Evolutionary conservation across 2,888 invertebrate genomes (phyloP).

Genomic region (Drosophila anomelani): DNA sequence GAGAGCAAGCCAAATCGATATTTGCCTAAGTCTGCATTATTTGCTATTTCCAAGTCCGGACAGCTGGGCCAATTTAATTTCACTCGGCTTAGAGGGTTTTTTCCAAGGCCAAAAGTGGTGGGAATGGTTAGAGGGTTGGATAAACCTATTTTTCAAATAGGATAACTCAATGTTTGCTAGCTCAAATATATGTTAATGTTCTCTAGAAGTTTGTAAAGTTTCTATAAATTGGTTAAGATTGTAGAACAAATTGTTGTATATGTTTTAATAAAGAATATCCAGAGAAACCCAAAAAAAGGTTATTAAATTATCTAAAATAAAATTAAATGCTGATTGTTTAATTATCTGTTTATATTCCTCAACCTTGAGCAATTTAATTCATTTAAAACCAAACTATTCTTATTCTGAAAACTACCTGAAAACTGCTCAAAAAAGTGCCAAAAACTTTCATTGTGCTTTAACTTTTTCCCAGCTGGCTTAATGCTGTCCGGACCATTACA

Average conservation of each 20-base stretch:
- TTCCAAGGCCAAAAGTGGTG: not conserved
- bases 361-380: not conserved
- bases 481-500: slow-evolving; percentile 31
- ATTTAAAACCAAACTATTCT: not conserved
- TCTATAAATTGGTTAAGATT: not conserved
- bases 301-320: no score
- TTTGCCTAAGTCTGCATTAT: slow-evolving; percentile 33
- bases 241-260: no score
- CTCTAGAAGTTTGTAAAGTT: not conserved
- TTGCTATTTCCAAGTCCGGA: slow-evolving; percentile 6
- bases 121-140: not conserved
- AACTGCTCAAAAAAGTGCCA: not conserved
- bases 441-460: slow-evolving; percentile 15
- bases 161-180: not conserved
- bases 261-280: no score
- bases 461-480: slow-evolving; percentile 15
- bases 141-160: not conserved
- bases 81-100: not conserved
- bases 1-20: slow-evolving; percentile 26
- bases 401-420: not conserved
- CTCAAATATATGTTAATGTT: not conserved
- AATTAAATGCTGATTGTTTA: not conserved
- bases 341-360: not conserved
- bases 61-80: slow-evolving; percentile 5
- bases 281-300: no score